Percentiles rank a stretch among this genome's conserved stretches.
Evolutionary conservation across 2,797 vertebrate genomes (phyloP).

Genomic region (Oceanodroma leucorhoa): DNA sequence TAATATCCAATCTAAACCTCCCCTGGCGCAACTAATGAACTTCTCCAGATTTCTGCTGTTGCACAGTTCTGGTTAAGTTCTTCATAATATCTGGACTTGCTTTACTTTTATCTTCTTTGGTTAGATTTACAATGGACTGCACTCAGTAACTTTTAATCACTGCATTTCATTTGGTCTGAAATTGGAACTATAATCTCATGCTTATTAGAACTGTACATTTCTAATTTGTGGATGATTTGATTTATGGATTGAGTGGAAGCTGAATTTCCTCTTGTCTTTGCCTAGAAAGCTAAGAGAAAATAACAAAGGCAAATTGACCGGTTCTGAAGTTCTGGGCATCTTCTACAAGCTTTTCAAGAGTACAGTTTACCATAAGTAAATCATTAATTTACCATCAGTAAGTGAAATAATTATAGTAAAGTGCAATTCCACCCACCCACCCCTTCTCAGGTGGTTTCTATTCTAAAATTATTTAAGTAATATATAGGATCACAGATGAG

Average conservation of each 20-base stretch:
- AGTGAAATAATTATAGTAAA: not conserved
- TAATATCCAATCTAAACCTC: too few relatives aligned
- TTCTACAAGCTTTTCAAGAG: not conserved
- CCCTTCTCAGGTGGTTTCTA: not conserved
- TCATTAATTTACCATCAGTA: not conserved
- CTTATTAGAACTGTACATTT: not conserved
- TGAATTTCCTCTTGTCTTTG: not conserved
- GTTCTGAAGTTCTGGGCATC: not conserved
- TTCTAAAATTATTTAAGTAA: not conserved
- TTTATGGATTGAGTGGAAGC: not conserved
- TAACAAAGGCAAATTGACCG: not conserved
- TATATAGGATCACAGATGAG: not conserved
- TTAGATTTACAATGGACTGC: not conserved
- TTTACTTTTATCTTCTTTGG: not conserved
- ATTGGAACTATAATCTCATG: not conserved
- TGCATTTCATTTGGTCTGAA: not conserved
- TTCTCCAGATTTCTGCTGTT: not conserved
- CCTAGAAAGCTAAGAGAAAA: not conserved
- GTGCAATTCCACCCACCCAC: not conserved
- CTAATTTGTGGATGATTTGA: not conserved
- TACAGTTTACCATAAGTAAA: not conserved
- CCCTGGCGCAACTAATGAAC: too few relatives aligned
- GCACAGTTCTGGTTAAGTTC: not conserved
- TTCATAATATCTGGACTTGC: not conserved
- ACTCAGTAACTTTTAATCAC: not conserved